phyloP scores from a whole-genome alignment of 2,113 vertebrate genomes.

The Brachypodius melanocephalos region DNA sequence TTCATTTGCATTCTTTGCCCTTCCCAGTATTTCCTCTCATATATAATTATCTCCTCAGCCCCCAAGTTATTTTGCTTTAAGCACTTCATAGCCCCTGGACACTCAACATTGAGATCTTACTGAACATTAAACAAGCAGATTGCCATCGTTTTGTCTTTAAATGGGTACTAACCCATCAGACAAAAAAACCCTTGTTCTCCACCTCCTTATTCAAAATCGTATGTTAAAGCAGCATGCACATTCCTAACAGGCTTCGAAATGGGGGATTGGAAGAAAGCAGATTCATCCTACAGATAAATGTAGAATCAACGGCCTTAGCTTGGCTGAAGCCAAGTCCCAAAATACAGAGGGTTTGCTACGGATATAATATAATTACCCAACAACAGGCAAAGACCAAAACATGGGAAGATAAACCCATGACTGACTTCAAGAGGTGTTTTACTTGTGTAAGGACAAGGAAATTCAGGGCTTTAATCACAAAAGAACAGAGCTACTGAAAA shows the following conservation, averaged over 20 bases:
- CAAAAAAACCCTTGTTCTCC: not conserved
- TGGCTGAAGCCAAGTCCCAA: slow-evolving; percentile 48
- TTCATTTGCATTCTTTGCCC: slow-evolving; percentile 33
- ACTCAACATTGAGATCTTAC: slow-evolving; percentile 38
- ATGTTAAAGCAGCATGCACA: slow-evolving; percentile 31
- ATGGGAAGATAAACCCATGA: not conserved
- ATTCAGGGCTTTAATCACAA: not conserved
- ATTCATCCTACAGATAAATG: slow-evolving; percentile 43
- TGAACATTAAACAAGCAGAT: slow-evolving; percentile 63
- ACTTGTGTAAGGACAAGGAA: not conserved
- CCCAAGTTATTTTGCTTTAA: slow-evolving; percentile 63
- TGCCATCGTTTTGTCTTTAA: slow-evolving; percentile 66
- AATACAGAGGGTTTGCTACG: not conserved
- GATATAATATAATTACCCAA: slow-evolving; percentile 38
- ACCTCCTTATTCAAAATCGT: slow-evolving; percentile 45
- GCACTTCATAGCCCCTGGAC: slow-evolving; percentile 55
- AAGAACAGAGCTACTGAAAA: not conserved
- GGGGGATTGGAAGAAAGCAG: slow-evolving; percentile 23
- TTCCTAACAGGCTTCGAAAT: slow-evolving; percentile 54
- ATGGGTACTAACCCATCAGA: slow-evolving; percentile 42
- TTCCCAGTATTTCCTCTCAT: slow-evolving; percentile 29
- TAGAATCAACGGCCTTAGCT: slow-evolving; percentile 37
- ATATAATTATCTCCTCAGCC: slow-evolving; percentile 64
- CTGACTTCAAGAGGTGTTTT: not conserved
- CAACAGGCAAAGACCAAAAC: not conserved